Evolutionary conservation across 2,797 vertebrate species (phyloP).

Genomic region (Nannoperca obscura): DNA sequence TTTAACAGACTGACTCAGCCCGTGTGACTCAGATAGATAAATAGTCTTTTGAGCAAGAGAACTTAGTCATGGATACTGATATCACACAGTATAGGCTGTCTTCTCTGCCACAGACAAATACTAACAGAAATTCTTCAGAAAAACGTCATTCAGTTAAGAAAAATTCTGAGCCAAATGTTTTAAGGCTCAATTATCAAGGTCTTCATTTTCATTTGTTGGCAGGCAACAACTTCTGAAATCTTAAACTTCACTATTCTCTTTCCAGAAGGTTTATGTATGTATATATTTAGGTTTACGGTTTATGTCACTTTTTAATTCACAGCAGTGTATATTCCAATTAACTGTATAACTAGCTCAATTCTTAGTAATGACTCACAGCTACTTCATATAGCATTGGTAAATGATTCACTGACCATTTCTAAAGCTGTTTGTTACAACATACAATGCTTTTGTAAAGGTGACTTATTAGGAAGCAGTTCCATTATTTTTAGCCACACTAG

Average conservation of each 20-base stretch:
- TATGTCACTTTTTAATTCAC: background rate
- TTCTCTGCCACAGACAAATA: background rate
- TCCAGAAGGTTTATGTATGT: background rate
- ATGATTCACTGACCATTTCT: too few species aligned
- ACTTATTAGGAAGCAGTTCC: too few species aligned
- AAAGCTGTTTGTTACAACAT: too few species aligned
- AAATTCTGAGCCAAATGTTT: background rate
- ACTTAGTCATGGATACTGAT: background rate
- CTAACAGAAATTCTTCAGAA: background rate
- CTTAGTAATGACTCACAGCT: too few species aligned
- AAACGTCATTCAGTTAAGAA: background rate
- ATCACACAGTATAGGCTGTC: background rate
- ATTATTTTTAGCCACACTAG: too few species aligned
- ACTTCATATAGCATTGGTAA: too few species aligned
- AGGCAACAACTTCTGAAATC: background rate
- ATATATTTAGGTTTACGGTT: too few species aligned
- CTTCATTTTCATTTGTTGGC: background rate
- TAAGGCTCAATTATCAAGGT: background rate
- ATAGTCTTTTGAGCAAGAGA: background rate
- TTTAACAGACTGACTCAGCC: conserved; percentile 8
- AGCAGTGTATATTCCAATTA: background rate
- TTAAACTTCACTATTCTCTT: background rate
- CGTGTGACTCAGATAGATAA: conserved; percentile 11
- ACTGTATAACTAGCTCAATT: too few species aligned
- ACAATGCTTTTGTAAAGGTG: too few species aligned